Evolutionary conservation across 2,888 invertebrate genomes (phyloP).

Genomic region (Nezara viridula): DNA sequence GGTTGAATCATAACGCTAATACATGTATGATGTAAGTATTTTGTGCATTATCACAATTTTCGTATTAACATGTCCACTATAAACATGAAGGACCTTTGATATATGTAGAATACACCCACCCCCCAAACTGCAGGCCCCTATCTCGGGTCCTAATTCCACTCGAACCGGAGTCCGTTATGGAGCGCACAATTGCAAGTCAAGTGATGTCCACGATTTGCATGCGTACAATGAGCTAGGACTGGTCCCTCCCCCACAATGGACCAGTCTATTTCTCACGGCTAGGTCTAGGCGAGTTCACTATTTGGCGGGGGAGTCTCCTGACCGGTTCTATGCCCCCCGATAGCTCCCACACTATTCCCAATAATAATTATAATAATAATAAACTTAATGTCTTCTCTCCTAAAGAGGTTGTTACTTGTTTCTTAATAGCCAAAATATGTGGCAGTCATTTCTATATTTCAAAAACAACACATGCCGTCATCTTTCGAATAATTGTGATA

Average conservation of each 20-base stretch:
- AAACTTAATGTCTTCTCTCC: not conserved
- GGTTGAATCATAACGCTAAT: no score
- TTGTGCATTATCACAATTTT: no score
- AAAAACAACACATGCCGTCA: no score
- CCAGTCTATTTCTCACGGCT: conserved; percentile 60
- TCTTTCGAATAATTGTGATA: no score
- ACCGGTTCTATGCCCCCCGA: not conserved
- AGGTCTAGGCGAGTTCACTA: conserved; percentile 47
- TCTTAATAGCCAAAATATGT: not conserved
- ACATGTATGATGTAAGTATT: no score
- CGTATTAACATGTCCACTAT: no score
- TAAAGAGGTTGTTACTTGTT: not conserved
- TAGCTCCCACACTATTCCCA: not conserved
- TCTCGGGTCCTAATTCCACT: not conserved
- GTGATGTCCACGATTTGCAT: conserved; percentile 51
- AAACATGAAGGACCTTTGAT: not conserved
- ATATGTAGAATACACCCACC: not conserved
- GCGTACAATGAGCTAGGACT: not conserved
- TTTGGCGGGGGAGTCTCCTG: conserved; percentile 16
- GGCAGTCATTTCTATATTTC: not conserved
- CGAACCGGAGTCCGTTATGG: not conserved
- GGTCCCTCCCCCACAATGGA: conserved; percentile 53
- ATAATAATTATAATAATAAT: conserved; percentile 7
- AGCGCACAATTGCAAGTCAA: conserved; percentile 43
- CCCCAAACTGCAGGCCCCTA: not conserved